Base-by-base conservation (phyloP, 2,888 invertebrate genomes). In the Petrophora chlorosata region DNA sequence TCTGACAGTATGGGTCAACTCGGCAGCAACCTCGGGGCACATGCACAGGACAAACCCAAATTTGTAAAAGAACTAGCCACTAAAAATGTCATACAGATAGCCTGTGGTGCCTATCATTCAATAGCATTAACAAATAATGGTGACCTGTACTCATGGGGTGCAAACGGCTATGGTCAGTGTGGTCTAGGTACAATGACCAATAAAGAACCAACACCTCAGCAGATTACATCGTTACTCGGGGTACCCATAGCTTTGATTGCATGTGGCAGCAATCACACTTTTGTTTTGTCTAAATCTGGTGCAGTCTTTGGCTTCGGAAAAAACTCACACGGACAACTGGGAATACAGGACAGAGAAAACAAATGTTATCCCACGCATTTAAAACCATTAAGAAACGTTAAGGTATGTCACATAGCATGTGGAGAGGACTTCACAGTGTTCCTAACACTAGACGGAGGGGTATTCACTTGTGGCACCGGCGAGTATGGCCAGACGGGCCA, bases 381-480 rank as follows among this genome's bases (percentile, higher is more conserved):
- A 48, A 93, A 94, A 79, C 94, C 94, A 1, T 79, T 97, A 34
- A 91, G 96, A 58, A 94, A 93, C 71, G 93, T 96, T 53, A 90
- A 85, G 82, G 65, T 94, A 93, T 94, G 94, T 56, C 96, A 95
- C 70, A 95, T 98, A 52, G 85, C 95, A 0, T 98, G 98, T 70
- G 99, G 99, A 0, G 97, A 97, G 76, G 96, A 98, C 70, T 99
- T 98, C 84, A 96, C 98, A 0, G 96, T 95, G 3, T 98, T 97
- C 73, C 90, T 99, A n/a, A 99, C 99, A 2, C 85, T 94, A 79
- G 98, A 98, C 71, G 99, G 98, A 5, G 98, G 98, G 0, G 96
- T 99, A 3, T 97, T 98, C 66, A 97, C 98, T 0, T 98, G 97
- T 81, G 98, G 98, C 2, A 94, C 95, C 29, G 97, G 98, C 2